phyloP scores from a whole-genome alignment of 2,888 invertebrate genomes.

The Drosophila neoperkinsi region DNA sequence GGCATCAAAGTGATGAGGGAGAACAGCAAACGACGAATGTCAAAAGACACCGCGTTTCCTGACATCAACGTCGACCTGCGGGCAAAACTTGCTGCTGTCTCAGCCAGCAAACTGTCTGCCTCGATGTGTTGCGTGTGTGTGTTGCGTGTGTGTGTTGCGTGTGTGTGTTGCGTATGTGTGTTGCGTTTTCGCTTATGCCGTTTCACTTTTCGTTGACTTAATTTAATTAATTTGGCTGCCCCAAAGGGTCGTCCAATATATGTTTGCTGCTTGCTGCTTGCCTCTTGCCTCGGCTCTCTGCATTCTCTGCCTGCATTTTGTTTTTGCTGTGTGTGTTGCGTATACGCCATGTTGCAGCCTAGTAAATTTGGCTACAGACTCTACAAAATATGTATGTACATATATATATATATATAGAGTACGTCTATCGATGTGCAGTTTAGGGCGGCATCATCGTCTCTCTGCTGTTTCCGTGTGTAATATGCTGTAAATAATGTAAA shows the following conservation, averaged over 20 bases:
- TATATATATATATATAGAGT: constrained; percentile 17
- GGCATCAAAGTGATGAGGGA: constrained; percentile 59
- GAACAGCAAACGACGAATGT: constrained; percentile 60
- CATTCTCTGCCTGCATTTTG: constrained; percentile 34
- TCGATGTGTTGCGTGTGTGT: constrained; percentile 18
- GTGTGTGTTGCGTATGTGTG: constrained; percentile 19
- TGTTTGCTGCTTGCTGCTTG: constrained; percentile 28
- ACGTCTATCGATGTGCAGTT: constrained; percentile 37
- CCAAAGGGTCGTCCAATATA: constrained; percentile 70
- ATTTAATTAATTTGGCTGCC: constrained; percentile 78
- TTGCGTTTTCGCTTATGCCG: constrained; percentile 68
- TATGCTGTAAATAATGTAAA: constrained; percentile 80
- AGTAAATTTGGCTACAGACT: constrained; percentile 22
- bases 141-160: constrained; percentile 10
- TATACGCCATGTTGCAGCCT: constrained; percentile 66
- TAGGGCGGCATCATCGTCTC: constrained; percentile 14
- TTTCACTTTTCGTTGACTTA: constrained; percentile 81
- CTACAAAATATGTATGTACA: background rate
- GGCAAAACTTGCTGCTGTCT: constrained; percentile 54
- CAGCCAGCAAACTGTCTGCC: constrained; percentile 27
- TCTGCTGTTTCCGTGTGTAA: constrained; percentile 40
- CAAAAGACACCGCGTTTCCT: constrained; percentile 62
- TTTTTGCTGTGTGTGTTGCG: constrained; percentile 60
- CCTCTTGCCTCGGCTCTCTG: background rate
- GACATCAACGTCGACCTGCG: constrained; percentile 55